Base-by-base conservation (phyloP, 2,797 vertebrate species). In the Aeoliscus strigatus region DNA sequence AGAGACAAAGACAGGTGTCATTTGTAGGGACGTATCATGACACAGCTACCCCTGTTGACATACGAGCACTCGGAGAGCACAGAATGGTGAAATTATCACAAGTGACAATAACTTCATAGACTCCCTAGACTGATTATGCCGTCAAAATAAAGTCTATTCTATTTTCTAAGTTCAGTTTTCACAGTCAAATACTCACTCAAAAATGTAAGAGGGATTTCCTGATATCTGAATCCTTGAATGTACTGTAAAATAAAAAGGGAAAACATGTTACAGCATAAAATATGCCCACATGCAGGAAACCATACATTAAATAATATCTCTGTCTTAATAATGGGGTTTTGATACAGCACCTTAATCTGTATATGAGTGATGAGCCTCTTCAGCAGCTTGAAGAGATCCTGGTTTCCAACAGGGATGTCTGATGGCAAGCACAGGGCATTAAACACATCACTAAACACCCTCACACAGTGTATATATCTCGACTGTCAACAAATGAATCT, bases 181-280 rank as follows among this genome's bases (percentile, higher is more conserved):
- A n/a, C n/a, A n/a, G n/a, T n/a, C n/a, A n/a, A n/a, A n/a, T n/a
- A 94, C 93, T 92, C 92, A 99, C 95, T 91, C 61, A 94, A 78
- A 80, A 93, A 91, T 1, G 91, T 92, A 27, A 93, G 73, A 9
- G 93, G 94, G 47, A 98, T 95, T 82, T 97, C 94, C 78, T 92
- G 82, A 83, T 94, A 98, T 71, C 70, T 90, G 80, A 88, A 92
- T 40, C 93, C 93, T 52, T 87, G 82, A 63, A 89, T 85, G 71
- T 85, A 95, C 96, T 99, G 69, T 37, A 76, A 86, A 25, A 14
- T 23, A 9, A 16, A 39, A 24, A 14, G 14, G 38, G 24, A 16
- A 12, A 17, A 44, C 26, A 43, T 21, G 18, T 21, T 21, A 21
- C n/a, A n/a, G n/a, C n/a, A n/a, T n/a, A n/a, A n/a, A n/a, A n/a